These are phyloP conservation scores for Drosophila parvula DNA, from an alignment of 1,140 invertebrate genomes.

Conservation along the genomic window DNA sequence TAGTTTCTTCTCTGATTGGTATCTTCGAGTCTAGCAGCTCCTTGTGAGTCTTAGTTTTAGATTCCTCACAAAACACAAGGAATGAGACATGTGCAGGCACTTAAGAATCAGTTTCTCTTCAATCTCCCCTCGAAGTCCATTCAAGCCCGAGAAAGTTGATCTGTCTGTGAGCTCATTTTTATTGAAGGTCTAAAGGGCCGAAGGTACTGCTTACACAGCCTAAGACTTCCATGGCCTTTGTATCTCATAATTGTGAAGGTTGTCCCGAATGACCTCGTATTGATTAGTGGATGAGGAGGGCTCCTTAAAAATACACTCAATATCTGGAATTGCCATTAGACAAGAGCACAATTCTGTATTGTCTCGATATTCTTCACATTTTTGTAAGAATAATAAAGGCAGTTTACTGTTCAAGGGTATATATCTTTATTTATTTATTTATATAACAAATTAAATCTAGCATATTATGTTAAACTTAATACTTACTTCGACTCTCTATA, in stretches of 20 bases:
- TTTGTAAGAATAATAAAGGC: too few species aligned
- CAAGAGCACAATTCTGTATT: not conserved
- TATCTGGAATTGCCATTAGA: not conserved
- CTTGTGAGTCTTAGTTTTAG: not conserved
- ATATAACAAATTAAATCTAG: too few species aligned
- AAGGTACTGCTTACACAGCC: slow-evolving; percentile 3
- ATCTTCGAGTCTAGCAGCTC: not conserved
- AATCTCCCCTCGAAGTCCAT: not conserved
- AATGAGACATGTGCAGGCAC: slow-evolving; percentile 42
- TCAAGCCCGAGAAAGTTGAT: slow-evolving; percentile 14
- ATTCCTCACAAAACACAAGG: slow-evolving; percentile 10
- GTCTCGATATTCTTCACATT: too few species aligned
- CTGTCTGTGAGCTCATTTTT: slow-evolving; percentile 31
- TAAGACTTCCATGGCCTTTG: slow-evolving; percentile 2
- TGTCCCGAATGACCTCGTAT: not conserved
- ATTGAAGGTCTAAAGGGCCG: slow-evolving; percentile 25
- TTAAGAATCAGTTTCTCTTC: slow-evolving; percentile 25
- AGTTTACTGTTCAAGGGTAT: too few species aligned
- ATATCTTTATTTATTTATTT: too few species aligned
- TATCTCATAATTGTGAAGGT: slow-evolving; percentile 15
- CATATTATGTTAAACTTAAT: too few species aligned
- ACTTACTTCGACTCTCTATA: too few species aligned
- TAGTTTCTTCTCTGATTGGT: not conserved
- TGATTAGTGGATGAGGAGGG: not conserved
- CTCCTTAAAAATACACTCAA: not conserved